phyloP scores from a whole-genome alignment of 2,113 vertebrate genomes.

The Athene cunicularia region DNA sequence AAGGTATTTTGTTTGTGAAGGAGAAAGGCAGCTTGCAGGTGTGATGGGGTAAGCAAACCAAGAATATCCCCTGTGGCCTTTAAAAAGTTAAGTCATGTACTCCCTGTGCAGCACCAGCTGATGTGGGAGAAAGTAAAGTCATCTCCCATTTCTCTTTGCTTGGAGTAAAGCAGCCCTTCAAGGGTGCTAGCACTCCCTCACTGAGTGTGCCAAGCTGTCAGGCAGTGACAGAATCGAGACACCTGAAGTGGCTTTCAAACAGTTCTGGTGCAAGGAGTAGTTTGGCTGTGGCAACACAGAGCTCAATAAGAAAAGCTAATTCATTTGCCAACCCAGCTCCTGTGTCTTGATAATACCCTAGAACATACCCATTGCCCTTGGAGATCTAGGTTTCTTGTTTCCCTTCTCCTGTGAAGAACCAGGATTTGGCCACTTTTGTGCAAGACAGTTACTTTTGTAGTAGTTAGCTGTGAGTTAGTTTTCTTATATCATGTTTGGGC shows the following conservation, averaged over 20 bases:
- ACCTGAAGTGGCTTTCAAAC: not conserved
- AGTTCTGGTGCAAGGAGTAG: not conserved
- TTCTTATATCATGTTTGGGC: constrained; percentile 36
- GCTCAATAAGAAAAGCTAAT: not conserved
- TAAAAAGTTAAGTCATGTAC: not conserved
- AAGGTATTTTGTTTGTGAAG: not conserved
- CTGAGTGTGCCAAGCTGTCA: not conserved
- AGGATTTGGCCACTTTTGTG: not conserved
- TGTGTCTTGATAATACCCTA: not conserved
- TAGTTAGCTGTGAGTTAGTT: constrained; percentile 17
- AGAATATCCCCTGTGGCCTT: not conserved
- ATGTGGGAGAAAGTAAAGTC: not conserved
- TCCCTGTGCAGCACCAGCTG: not conserved
- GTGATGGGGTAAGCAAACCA: not conserved
- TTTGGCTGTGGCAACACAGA: not conserved
- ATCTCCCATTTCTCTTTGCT: not conserved
- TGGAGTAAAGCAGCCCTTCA: not conserved
- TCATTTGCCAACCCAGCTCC: not conserved
- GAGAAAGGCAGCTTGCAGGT: not conserved
- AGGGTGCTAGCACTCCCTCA: not conserved
- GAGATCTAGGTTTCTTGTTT: not conserved
- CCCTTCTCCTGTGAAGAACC: not conserved
- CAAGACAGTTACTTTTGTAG: not conserved
- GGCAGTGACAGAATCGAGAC: not conserved
- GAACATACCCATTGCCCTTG: accelerated